Evolutionary conservation across 1,140 invertebrate genomes (phyloP).

Genomic region (Sipha flava): DNA sequence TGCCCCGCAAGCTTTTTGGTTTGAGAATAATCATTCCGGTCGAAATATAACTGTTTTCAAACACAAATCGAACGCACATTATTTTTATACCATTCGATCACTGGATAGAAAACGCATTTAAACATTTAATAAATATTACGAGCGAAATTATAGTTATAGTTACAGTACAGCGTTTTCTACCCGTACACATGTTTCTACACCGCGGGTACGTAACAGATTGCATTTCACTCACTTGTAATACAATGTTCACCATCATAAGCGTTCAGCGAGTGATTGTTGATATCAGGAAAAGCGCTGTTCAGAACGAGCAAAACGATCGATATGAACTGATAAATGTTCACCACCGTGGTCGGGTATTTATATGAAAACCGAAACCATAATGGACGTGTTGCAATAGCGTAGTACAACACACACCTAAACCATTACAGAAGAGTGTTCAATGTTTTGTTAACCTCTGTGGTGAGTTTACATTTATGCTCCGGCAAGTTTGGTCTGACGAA

Average conservation of each 20-base stretch:
- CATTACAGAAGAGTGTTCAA: background rate
- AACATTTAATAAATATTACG: no score
- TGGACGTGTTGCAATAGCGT: background rate
- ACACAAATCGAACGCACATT: no score
- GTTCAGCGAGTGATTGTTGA: background rate
- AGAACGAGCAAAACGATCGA: background rate
- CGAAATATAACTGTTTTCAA: no score
- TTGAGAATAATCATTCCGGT: no score
- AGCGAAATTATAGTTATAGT: no score
- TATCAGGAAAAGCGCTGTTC: background rate
- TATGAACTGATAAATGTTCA: background rate
- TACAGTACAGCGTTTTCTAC: no score
- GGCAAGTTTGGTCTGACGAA: constrained; percentile 6
- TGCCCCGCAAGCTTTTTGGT: no score
- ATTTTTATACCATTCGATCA: no score
- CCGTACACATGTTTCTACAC: no score
- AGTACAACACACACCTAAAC: background rate
- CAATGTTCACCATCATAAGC: background rate
- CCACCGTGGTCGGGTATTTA: background rate
- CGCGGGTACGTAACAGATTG: no score
- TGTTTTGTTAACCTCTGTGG: background rate
- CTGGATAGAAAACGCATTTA: no score
- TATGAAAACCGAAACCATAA: background rate
- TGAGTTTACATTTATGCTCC: background rate
- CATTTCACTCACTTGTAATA: background rate